These are phyloP conservation scores for Hyperoplus immaculatus DNA, from an alignment of 2,797 vertebrate species.

Conservation along the genomic window DNA sequence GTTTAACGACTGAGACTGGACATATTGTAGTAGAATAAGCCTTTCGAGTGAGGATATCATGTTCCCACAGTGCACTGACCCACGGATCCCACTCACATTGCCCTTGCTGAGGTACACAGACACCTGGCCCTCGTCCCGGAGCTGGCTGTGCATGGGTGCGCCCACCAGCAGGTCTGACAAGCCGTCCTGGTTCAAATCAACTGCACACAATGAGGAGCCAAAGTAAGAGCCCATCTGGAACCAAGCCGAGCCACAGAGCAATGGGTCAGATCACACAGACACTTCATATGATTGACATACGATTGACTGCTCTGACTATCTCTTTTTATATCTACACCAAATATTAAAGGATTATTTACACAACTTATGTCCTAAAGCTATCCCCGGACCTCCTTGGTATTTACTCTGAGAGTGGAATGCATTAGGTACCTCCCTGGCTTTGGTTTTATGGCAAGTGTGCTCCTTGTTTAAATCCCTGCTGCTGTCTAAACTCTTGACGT, in stretches of 20 bases:
- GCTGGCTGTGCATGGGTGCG: slow-evolving; percentile 96
- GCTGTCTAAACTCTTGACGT: slow-evolving; percentile 53
- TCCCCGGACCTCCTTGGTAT: slow-evolving; percentile 22
- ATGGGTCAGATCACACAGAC: slow-evolving; percentile 87
- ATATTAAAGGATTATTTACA: slow-evolving; percentile 54
- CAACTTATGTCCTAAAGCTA: slow-evolving; percentile 35
- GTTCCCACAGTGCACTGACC: slow-evolving; percentile 36
- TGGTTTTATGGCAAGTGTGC: slow-evolving; percentile 31
- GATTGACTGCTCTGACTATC: slow-evolving; percentile 34
- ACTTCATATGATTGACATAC: slow-evolving; percentile 55
- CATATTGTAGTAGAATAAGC: slow-evolving; percentile 30
- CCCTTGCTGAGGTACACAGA: slow-evolving; percentile 96
- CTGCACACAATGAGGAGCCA: slow-evolving; percentile 99
- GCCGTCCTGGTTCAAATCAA: slow-evolving; percentile 97
- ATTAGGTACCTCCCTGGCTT: slow-evolving; percentile 51
- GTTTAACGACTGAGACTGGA: slow-evolving; percentile 6
- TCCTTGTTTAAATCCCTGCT: slow-evolving; percentile 38
- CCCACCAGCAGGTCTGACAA: slow-evolving; percentile 98
- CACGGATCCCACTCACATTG: slow-evolving; percentile 91
- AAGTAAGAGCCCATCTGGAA: slow-evolving; percentile 99
- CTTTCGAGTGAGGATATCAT: slow-evolving; percentile 20
- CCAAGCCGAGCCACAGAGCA: slow-evolving; percentile 92
- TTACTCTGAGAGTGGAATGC: slow-evolving; percentile 43
- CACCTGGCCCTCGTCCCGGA: slow-evolving; percentile 98
- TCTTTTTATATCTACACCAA: slow-evolving; percentile 36